phyloP scores from a whole-genome alignment of 2,113 vertebrate genomes.

The Tachysurus fulvidraco region DNA sequence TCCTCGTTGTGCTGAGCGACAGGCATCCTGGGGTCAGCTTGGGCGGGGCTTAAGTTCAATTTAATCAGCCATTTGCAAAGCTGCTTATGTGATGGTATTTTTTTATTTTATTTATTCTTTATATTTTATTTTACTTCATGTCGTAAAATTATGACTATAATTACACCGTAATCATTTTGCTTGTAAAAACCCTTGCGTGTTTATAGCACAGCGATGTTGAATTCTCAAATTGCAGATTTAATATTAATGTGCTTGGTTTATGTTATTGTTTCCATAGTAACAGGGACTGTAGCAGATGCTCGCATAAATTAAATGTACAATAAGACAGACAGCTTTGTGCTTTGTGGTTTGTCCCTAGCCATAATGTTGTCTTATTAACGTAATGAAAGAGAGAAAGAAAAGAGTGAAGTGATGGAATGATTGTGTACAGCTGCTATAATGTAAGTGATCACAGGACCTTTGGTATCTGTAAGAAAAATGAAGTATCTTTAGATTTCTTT shows the following conservation, averaged over 20 bases:
- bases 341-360: background rate
- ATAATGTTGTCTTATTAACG: background rate
- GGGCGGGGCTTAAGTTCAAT: background rate
- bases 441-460: background rate
- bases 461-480: background rate
- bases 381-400: background rate
- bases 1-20: background rate
- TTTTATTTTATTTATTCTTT: background rate
- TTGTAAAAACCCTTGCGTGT: background rate
- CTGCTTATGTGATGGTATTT: background rate
- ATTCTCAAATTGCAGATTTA: background rate
- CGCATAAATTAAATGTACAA: background rate
- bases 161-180: background rate
- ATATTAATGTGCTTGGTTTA: background rate
- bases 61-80: slow-evolving; percentile 3
- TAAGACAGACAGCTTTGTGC: background rate
- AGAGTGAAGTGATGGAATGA: background rate
- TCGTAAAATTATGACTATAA: background rate
- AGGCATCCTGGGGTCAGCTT: background rate
- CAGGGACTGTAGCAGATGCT: background rate
- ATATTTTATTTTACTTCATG: background rate
- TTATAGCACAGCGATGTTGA: background rate
- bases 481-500: background rate
- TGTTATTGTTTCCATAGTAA: background rate
- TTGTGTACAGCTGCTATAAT: background rate